Base-by-base conservation (phyloP, 1,140 invertebrate species). In the Rhopalosiphum maidis region DNA sequence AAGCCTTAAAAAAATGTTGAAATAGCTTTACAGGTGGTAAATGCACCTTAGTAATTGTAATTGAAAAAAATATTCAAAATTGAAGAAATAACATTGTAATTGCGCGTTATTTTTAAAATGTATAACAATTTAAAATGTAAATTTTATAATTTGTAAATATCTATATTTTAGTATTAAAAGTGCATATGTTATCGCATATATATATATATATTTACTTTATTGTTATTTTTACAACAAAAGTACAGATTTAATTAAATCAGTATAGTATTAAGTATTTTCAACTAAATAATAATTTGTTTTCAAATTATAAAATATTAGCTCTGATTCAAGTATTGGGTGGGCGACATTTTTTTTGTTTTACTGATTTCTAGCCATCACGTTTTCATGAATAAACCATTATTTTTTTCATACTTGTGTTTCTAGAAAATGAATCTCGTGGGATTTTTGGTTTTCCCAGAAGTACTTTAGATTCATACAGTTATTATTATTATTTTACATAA, bases 301-400 rank as follows among this genome's bases (percentile, higher is more conserved):
- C n/a, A 68, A 68, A 68, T 18, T n/a, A n/a, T 4, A 77, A n/a
- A 77, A 22, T 51, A 21, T 4, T 51, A 37, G 48, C 1, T 22
- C 1, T 0, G 21, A 25, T 25, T 41, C 9, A 55, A 55, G 55
- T 15, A 35, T 37, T 55, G 51, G 4, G 22, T 25, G 48, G 11
- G 1, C 8, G 87, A 37, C 35, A 37, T 37, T 23, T 37, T 35
- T 89, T 89, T 54, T 9, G 23, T 37, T 89, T 54, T 54, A 25
- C 48, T 41, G 22, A 89, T 55, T 90, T 90, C 7, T 41, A 25
- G 3, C 25, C 5, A n/a, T 90, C n/a, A 35, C 0, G 51, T 15
- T 48, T 83, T 83, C 46, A 92, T 83, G 91, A 92, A 92, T 92
- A 92, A 83, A 85, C 51, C 55, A 83, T 82, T 91, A 48, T 91